Conservation (phyloP, 2,888 invertebrate species). For the Parelbella ahira region DNA sequence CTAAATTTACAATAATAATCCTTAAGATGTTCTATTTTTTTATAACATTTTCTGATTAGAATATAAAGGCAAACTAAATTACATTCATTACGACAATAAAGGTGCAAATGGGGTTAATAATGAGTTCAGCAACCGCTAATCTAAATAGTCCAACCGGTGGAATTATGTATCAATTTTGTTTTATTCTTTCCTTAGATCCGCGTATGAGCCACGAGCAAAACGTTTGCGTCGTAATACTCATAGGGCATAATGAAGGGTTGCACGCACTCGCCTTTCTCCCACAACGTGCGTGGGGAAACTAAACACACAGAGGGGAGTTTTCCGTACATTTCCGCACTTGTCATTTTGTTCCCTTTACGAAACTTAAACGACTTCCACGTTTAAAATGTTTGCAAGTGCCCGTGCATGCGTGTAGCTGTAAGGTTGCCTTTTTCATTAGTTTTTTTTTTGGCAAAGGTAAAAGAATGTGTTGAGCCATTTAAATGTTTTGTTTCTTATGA, state of each 20-base stretch:
- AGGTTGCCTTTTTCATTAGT: slow-evolving; percentile 3
- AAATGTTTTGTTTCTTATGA: too few relatives aligned
- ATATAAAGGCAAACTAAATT: neutral
- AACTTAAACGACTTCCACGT: slow-evolving; percentile 49
- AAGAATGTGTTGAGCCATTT: too few relatives aligned
- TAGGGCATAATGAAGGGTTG: slow-evolving; percentile 75
- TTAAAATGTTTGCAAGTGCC: slow-evolving; percentile 35
- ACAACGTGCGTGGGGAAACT: slow-evolving; percentile 58
- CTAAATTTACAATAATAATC: too few relatives aligned
- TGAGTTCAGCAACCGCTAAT: slow-evolving; percentile 12
- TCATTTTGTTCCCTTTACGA: slow-evolving; percentile 54
- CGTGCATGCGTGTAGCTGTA: slow-evolving; percentile 8
- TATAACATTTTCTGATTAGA: too few relatives aligned
- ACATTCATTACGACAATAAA: neutral
- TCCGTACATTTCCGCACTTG: slow-evolving; percentile 64
- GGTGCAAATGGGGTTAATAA: slow-evolving; percentile 9
- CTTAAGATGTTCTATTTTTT: too few relatives aligned
- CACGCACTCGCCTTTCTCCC: slow-evolving; percentile 52
- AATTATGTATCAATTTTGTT: slow-evolving; percentile 73
- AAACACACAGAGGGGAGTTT: slow-evolving; percentile 59
- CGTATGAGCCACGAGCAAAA: slow-evolving; percentile 73
- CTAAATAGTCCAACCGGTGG: slow-evolving; percentile 26
- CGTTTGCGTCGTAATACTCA: slow-evolving; percentile 74
- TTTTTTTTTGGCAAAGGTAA: too few relatives aligned
- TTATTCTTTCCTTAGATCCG: slow-evolving; percentile 74